Conservation (phyloP, 2,113 vertebrate species). For the Aix galericulata region DNA sequence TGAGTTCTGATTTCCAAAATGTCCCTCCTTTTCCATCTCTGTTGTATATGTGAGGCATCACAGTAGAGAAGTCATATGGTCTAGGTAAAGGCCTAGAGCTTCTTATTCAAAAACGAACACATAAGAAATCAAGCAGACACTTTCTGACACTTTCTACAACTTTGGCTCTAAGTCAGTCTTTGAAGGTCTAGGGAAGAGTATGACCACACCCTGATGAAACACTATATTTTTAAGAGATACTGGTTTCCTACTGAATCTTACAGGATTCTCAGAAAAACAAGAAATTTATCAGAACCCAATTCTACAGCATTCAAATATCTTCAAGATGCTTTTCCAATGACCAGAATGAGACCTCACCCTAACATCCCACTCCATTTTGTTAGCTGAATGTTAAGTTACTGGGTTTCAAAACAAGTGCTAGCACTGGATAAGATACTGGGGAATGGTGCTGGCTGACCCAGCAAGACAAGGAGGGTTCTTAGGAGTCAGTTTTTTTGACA, state of each 20-base stretch:
- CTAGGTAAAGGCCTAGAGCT: not conserved
- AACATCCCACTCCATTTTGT: accelerated
- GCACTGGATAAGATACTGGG: not conserved
- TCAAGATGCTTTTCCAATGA: not conserved
- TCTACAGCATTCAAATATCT: not conserved
- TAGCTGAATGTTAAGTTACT: not conserved
- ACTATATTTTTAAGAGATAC: not conserved
- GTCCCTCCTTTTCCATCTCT: not conserved
- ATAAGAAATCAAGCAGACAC: not conserved
- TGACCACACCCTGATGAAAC: not conserved
- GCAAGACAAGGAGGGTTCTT: not conserved
- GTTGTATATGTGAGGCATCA: not conserved
- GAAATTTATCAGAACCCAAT: not conserved
- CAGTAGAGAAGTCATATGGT: not conserved
- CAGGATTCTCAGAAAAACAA: not conserved
- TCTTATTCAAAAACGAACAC: not conserved
- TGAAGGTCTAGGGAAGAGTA: not conserved
- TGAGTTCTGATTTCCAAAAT: not conserved
- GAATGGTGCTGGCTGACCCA: not conserved
- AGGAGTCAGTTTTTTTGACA: slow-evolving; percentile 23
- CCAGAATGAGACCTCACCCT: not conserved
- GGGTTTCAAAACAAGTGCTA: not conserved
- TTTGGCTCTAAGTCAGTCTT: not conserved
- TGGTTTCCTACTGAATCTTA: not conserved
- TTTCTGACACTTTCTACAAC: not conserved